phyloP scores from a whole-genome alignment of 2,113 vertebrate genomes.

The Menura novaehollandiae region DNA sequence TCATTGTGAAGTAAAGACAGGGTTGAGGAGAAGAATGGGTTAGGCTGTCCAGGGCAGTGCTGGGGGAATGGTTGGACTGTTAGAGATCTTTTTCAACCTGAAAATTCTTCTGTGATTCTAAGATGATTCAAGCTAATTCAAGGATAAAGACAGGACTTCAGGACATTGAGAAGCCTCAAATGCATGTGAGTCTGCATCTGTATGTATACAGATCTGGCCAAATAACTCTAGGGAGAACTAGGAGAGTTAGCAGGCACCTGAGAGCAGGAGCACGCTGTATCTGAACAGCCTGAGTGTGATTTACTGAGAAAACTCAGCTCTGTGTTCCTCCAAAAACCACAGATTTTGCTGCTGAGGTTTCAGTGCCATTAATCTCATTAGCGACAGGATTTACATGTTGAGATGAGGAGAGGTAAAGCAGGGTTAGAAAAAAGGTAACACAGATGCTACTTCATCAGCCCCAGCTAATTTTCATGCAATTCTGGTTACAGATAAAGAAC shows the following conservation, averaged over 20 bases:
- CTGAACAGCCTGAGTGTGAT: not conserved
- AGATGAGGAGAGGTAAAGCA: not conserved
- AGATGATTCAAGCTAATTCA: not conserved
- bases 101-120: not conserved
- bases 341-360: not conserved
- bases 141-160: not conserved
- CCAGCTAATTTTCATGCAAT: constrained; percentile 2
- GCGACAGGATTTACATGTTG: not conserved
- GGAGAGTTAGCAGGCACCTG: not conserved
- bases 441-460: not conserved
- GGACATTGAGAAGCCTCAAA: not conserved
- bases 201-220: not conserved
- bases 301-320: not conserved
- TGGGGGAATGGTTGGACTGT: not conserved
- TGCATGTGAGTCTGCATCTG: rapidly evolving
- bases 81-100: not conserved
- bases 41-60: not conserved
- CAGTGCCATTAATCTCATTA: not conserved
- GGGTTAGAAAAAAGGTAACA: not conserved
- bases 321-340: not conserved
- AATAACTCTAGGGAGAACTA: not conserved
- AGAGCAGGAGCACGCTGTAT: not conserved
- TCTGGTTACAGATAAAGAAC: constrained; percentile 8
- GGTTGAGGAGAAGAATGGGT: not conserved
- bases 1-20: not conserved